phyloP scores from a whole-genome alignment of 2,888 invertebrate genomes.

The Diloba caeruleocephala region DNA sequence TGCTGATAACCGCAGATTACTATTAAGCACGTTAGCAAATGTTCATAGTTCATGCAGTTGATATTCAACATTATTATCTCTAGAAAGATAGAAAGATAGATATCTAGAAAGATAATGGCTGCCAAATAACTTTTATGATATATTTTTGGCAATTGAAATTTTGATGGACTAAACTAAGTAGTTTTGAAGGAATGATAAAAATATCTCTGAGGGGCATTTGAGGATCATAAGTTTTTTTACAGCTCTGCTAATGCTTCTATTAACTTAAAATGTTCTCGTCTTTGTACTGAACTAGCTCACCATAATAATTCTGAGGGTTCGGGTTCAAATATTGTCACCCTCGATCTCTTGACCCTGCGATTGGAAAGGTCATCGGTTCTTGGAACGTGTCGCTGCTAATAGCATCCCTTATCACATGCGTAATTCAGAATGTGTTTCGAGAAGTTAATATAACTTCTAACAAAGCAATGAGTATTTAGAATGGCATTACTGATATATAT shows the following conservation, averaged over 20 bases:
- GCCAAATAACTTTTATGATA: slow-evolving; percentile 19
- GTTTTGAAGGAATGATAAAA: slow-evolving; percentile 16
- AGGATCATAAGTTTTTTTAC: slow-evolving; percentile 4
- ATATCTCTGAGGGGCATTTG: neutral
- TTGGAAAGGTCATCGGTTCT: slow-evolving; percentile 16
- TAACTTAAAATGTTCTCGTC: neutral
- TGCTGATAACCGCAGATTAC: neutral
- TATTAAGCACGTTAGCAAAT: slow-evolving; percentile 1
- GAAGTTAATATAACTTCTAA: slow-evolving; percentile 43
- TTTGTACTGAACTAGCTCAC: neutral
- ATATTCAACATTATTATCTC: neutral
- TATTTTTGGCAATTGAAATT: slow-evolving; percentile 13
- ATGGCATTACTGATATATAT: slow-evolving; percentile 16
- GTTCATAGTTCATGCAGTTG: neutral
- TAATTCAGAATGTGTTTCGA: slow-evolving; percentile 37
- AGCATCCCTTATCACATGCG: slow-evolving; percentile 32
- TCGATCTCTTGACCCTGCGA: slow-evolving; percentile 22
- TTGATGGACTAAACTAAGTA: slow-evolving; percentile 26
- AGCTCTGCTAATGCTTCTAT: neutral
- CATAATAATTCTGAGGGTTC: slow-evolving; percentile 11
- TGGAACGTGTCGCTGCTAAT: slow-evolving; percentile 20
- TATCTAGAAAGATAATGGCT: no score
- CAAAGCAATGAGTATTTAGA: slow-evolving; percentile 42
- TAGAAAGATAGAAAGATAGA: slow-evolving; percentile 1
- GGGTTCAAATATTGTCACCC: slow-evolving; percentile 8